These are phyloP conservation scores for Caenorhabditis briggsae DNA, from an alignment of 1,140 invertebrate species.

Conservation along the genomic window DNA sequence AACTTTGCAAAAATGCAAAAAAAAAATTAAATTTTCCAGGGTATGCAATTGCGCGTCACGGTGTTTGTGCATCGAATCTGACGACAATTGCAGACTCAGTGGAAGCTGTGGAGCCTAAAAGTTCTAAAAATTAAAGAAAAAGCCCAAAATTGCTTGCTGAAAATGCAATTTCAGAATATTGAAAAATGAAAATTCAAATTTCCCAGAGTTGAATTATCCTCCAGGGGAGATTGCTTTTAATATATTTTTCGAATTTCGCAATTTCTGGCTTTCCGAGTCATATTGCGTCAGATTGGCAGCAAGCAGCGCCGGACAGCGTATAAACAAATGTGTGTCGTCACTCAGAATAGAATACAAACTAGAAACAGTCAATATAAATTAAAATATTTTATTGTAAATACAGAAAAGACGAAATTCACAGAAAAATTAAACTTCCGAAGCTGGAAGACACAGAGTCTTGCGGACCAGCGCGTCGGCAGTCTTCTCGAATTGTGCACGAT, in stretches of 20 bases:
- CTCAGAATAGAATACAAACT: no score
- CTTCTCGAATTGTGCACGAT: conserved; percentile 91
- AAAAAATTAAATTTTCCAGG: neutral
- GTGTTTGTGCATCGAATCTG: neutral
- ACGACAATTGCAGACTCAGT: neutral
- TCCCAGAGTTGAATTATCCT: neutral
- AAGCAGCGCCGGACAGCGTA: neutral
- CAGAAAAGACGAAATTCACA: neutral
- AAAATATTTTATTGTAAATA: no score
- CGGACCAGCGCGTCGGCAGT: conserved; percentile 92
- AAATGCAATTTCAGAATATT: neutral
- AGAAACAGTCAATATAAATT: no score
- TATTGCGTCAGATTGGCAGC: conserved; percentile 34
- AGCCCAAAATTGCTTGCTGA: neutral
- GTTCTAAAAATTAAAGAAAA: neutral
- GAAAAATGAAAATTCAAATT: no score
- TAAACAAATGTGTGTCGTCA: neutral
- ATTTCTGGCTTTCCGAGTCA: neutral
- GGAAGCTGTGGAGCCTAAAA: neutral
- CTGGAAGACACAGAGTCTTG: conserved; percentile 87
- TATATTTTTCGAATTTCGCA: neutral
- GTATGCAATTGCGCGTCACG: neutral
- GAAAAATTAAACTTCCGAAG: conserved; percentile 20
- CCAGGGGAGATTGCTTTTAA: neutral
- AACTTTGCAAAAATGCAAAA: neutral